Percentiles rank a stretch among this genome's conserved stretches.
These are phyloP conservation scores for Acipenser oxyrinchus DNA, from an alignment of 2,797 vertebrate species.

Conservation along the genomic window DNA sequence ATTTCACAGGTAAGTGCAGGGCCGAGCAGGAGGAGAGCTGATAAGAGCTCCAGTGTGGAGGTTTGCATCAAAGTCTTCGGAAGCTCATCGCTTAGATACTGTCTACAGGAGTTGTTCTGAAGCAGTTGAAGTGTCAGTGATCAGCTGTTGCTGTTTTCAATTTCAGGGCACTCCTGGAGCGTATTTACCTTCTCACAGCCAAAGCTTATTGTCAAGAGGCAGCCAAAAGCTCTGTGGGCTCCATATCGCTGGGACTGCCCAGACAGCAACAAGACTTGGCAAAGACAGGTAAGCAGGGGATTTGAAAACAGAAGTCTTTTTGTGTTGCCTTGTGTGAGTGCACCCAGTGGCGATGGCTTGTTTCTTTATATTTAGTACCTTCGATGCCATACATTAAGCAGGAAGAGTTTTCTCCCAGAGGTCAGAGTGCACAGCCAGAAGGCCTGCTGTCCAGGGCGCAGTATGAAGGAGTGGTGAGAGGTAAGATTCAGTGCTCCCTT, in stretches of 20 bases:
- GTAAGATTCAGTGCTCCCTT: constrained; percentile 34
- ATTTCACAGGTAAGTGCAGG: constrained; percentile 81
- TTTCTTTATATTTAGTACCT: constrained; percentile 29
- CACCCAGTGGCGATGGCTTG: background rate
- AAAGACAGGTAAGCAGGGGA: constrained; percentile 73
- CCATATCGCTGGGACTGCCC: constrained; percentile 90
- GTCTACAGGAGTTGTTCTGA: too few species aligned
- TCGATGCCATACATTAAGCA: constrained; percentile 75
- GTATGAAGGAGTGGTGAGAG: constrained; percentile 78
- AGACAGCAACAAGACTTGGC: constrained; percentile 77
- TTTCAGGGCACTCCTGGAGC: constrained; percentile 89
- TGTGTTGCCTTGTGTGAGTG: background rate
- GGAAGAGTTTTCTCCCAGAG: constrained; percentile 75
- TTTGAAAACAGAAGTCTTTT: background rate
- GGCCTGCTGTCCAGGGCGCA: constrained; percentile 69
- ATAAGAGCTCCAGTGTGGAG: too few species aligned
- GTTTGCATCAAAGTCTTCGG: too few species aligned
- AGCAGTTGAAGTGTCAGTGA: too few species aligned
- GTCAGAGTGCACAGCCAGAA: constrained; percentile 61
- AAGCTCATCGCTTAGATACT: too few species aligned
- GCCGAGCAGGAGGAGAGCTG: background rate
- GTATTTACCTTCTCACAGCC: constrained; percentile 82
- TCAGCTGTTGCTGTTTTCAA: constrained; percentile 40
- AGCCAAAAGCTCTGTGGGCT: constrained; percentile 82
- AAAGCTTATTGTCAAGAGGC: constrained; percentile 80